Conservation (phyloP, 1,140 invertebrate species). For the Mylabris phalerata region DNA sequence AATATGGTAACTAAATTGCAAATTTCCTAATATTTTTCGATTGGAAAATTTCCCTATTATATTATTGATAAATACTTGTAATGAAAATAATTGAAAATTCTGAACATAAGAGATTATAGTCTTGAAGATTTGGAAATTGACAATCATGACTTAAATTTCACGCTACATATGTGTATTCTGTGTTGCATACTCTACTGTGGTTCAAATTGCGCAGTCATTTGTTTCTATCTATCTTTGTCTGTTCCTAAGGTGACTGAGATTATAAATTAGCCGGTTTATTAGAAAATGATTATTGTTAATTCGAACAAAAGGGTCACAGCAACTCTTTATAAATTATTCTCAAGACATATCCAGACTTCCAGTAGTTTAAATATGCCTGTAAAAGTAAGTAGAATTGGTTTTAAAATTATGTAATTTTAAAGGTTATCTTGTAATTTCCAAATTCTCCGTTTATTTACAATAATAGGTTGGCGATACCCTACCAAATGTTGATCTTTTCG, state of each 20-base stretch:
- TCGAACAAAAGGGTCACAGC: not conserved
- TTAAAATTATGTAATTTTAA: constrained; percentile 7
- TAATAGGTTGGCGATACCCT: constrained; percentile 74
- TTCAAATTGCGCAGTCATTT: constrained; percentile 1
- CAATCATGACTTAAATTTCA: too few relatives aligned
- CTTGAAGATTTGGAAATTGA: too few relatives aligned
- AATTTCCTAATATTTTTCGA: too few relatives aligned
- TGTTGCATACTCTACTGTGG: too few relatives aligned
- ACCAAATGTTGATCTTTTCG: constrained; percentile 73
- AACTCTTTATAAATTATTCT: not conserved
- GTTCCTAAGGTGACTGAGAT: not conserved
- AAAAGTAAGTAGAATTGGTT: constrained; percentile 14
- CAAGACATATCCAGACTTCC: constrained; percentile 6
- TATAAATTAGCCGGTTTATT: constrained; percentile 11
- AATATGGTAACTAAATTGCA: too few relatives aligned
- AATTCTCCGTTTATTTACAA: constrained; percentile 19
- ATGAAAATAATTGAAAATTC: too few relatives aligned
- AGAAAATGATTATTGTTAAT: constrained; percentile 19
- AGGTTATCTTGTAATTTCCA: constrained; percentile 4
- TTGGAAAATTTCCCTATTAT: too few relatives aligned
- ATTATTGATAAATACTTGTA: too few relatives aligned
- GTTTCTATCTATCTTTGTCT: constrained; percentile 5
- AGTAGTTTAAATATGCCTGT: constrained; percentile 22
- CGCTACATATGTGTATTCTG: too few relatives aligned
- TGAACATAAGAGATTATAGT: too few relatives aligned